A percentile compares a stretch with the other conserved stretches of the same genome.
These are phyloP conservation scores for Gavialis gangeticus DNA, from an alignment of 2,113 vertebrate genomes.

Conservation along the genomic window DNA sequence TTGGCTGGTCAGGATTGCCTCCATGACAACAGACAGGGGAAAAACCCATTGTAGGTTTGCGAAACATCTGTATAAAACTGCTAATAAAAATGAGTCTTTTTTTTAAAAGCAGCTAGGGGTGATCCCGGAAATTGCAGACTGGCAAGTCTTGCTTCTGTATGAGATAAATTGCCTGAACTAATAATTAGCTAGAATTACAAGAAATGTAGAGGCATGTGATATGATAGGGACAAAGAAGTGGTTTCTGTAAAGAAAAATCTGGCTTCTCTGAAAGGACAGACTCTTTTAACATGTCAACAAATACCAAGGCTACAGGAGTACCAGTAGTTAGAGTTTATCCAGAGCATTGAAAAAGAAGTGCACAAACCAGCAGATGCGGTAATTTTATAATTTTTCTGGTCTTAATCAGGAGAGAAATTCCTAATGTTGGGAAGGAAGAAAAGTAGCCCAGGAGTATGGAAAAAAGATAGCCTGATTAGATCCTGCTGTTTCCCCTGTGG, in stretches of 20 bases:
- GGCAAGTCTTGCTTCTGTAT: not conserved
- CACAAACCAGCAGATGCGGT: not conserved
- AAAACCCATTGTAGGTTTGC: not conserved
- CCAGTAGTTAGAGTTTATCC: not conserved
- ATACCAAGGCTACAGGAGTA: slow-evolving; percentile 1
- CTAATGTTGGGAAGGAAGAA: no score
- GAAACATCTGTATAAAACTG: not conserved
- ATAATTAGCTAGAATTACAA: not conserved
- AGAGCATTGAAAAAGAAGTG: not conserved
- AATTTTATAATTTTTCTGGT: no score
- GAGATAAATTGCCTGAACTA: not conserved
- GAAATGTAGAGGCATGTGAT: not conserved
- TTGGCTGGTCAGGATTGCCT: not conserved
- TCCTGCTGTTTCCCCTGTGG: no score
- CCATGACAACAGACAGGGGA: not conserved
- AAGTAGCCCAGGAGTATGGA: no score
- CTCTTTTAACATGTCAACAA: not conserved
- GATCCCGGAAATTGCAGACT: slow-evolving; percentile 6
- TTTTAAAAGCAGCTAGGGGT: slow-evolving; percentile 7
- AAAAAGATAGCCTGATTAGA: no score
- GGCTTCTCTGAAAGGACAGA: not conserved
- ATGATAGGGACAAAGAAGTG: not conserved
- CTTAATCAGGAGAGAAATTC: no score
- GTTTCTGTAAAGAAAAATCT: not conserved
- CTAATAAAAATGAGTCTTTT: not conserved